Base-by-base conservation (phyloP, 2,888 invertebrate species). In the Hemithea aestivaria region DNA sequence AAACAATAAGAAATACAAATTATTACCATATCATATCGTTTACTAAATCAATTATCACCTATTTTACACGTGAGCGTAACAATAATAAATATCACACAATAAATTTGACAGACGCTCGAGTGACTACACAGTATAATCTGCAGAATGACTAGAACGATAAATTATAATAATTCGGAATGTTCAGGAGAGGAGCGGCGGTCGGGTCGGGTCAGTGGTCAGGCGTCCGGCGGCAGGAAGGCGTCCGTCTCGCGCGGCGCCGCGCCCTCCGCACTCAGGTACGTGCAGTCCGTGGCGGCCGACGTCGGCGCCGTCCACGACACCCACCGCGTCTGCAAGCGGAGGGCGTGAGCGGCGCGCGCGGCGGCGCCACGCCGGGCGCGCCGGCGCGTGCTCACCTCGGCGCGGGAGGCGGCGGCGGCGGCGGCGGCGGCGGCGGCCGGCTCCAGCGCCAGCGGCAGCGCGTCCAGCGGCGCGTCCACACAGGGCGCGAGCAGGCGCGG, bases 401-500 rank as follows among this genome's bases (percentile, higher is more conserved):
- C 25, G 24, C 8, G 9, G 8, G 6, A 11, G 10, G 23, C 16
- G 20, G 16, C 10, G 12, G 20, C 27, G 9, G 10, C 9, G 27
- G 27, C 31, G 21, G n/a, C 9, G 32, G 20, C 20, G 32, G 20
- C 10, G 25, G n/a, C 10, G 8, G 31, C 26, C 9, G 27, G 12
- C 11, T 32, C 35, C 24, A 20, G 20, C 20, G 6, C 92, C 56
- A 94, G 88, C 66, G 93, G 91, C 31, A 95, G 91, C 42, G 93
- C 92, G 27, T 92, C 90, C 38, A 90, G 85, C 30, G 93, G 95
- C 46, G 91, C 90, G 65, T 96, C 96, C 22, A 95, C 84, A 60
- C 94, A 93, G 0, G 96, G 95, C 10, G 91, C 80, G 31, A 97
- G 82, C 35, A 96, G 89, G 3, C 92, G 90, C 8, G 94, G 93